Conservation (phyloP, 2,113 vertebrate species). For the Nothocercus julius region DNA sequence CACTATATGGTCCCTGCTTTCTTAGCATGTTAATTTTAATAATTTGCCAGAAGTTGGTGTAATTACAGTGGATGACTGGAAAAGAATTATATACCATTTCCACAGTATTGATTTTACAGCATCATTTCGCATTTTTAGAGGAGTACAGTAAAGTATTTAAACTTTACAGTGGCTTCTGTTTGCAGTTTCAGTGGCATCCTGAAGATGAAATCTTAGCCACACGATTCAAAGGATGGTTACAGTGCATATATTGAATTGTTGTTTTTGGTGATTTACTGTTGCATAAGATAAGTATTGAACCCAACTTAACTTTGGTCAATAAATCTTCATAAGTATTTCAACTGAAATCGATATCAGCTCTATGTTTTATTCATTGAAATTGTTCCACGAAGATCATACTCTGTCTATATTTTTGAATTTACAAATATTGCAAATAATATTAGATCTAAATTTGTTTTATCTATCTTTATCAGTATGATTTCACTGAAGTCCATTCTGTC, state of each 20-base stretch:
- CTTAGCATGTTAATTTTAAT: neutral
- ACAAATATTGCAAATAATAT: neutral
- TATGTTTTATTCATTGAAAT: neutral
- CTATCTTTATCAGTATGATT: neutral
- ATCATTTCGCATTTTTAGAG: constrained; percentile 5
- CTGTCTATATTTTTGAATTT: neutral
- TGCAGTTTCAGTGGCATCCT: neutral
- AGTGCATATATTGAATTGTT: neutral
- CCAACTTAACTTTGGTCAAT: neutral
- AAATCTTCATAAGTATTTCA: neutral
- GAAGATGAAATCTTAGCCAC: neutral
- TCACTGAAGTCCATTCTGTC: neutral
- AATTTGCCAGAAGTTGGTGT: neutral
- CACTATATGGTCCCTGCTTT: neutral
- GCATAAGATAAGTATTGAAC: neutral
- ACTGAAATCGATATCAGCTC: neutral
- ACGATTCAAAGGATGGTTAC: neutral
- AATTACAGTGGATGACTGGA: neutral
- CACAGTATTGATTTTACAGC: neutral
- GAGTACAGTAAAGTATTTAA: neutral
- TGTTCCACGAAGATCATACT: neutral
- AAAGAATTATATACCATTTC: neutral
- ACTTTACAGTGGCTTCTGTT: neutral
- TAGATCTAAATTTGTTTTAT: neutral
- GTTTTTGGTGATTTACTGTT: neutral